Conservation (phyloP, 2,888 invertebrate genomes). For the Oscheius sp. region DNA sequence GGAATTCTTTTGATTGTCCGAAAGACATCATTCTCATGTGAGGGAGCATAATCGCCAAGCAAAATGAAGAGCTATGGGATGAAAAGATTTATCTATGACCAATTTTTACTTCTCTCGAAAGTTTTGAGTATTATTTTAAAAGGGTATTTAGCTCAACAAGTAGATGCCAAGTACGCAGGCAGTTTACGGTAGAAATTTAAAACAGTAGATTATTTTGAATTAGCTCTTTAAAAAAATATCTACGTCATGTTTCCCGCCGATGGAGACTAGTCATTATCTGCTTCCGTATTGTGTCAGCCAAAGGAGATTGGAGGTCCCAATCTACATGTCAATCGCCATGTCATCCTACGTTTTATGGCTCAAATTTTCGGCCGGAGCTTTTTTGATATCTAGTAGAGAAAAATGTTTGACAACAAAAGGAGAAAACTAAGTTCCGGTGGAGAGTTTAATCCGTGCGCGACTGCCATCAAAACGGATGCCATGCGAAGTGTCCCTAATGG, state of each 20-base stretch:
- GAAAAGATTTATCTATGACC: no score
- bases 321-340: conserved; percentile 8
- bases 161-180: no score
- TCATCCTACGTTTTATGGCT: neutral
- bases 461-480: conserved; percentile 30
- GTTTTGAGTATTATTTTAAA: no score
- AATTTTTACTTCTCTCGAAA: no score
- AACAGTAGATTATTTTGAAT: no score
- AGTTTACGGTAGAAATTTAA: no score
- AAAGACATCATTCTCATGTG: neutral
- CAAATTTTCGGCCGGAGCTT: neutral
- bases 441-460: conserved; percentile 19
- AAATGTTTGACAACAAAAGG: neutral
- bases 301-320: neutral
- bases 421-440: conserved; percentile 15
- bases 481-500: conserved; percentile 31
- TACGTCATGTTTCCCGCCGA: no score
- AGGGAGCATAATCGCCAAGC: conserved; percentile 1
- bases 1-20: conserved; percentile 24
- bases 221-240: no score
- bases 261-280: conserved; percentile 1
- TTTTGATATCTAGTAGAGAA: neutral
- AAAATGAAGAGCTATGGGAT: neutral
- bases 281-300: neutral
- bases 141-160: no score